Percentiles rank a stretch among this genome's conserved stretches.
These are phyloP conservation scores for Corythaixoides concolor DNA, from an alignment of 2,113 vertebrate species.

Conservation along the genomic window DNA sequence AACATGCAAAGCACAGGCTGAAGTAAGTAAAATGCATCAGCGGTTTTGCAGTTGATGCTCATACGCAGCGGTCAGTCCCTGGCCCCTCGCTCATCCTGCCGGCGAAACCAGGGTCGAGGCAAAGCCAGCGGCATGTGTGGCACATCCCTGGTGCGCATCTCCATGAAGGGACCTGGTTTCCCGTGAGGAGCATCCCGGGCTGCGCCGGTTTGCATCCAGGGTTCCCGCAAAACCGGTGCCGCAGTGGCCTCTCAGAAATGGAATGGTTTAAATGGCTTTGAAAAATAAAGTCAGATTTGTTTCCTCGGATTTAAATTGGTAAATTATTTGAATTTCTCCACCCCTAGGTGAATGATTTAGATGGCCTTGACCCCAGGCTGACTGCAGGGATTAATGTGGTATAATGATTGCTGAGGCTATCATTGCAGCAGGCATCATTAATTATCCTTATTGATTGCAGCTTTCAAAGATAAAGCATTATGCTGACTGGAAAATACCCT, in stretches of 20 bases:
- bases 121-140: accelerated
- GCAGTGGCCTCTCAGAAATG: not conserved
- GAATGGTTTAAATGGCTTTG: slow-evolving; percentile 17
- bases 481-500: slow-evolving; percentile 99
- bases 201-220: accelerated
- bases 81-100: not conserved
- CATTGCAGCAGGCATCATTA: slow-evolving; percentile 99
- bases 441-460: slow-evolving; percentile 99
- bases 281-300: slow-evolving; percentile 70
- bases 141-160: accelerated
- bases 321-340: slow-evolving; percentile 99
- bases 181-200: accelerated
- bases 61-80: accelerated
- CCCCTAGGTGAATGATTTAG: slow-evolving; percentile 94
- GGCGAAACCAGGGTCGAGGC: not conserved
- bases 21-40: not conserved
- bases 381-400: slow-evolving; percentile 98
- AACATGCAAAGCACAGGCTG: not conserved
- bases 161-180: not conserved
- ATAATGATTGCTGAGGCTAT: slow-evolving; percentile 99
- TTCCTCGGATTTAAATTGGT: slow-evolving; percentile 85
- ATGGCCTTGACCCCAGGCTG: slow-evolving; percentile 97
- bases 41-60: not conserved
- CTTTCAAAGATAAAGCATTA: slow-evolving; percentile 99
- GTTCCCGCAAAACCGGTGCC: not conserved